Base-by-base conservation (phyloP, 2,888 invertebrate genomes). In the Orthonevra nobilis region DNA sequence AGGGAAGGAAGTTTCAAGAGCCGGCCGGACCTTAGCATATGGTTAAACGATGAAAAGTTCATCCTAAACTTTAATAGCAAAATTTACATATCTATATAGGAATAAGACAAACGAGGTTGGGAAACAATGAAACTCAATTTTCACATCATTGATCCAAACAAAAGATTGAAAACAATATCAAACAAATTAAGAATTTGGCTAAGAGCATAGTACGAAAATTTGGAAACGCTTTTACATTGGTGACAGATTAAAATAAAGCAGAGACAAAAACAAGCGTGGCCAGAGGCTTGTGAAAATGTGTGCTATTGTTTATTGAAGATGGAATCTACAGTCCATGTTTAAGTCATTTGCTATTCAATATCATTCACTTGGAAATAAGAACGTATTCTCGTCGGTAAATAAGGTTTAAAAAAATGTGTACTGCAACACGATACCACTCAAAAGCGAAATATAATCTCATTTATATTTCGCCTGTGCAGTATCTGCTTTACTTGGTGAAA, bases 361-460 rank as follows among this genome's bases (percentile, higher is more conserved):
- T n/a, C n/a, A n/a, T n/a, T n/a, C n/a, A n/a, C n/a, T n/a, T n/a
- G n/a, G n/a, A n/a, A n/a, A n/a, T n/a, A n/a, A n/a, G n/a, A n/a
- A n/a, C 42, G 30, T 58, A 64, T 52, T 60, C 64, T n/a, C 66
- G 32, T 38, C 52, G 52, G 66, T 66, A 66, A 74, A 77, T 77
- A 70, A 52, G 70, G 77, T 77, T 77, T 70, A 70, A 77, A 10
- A 70, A 70, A 70, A 70, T 70, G 69, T 69, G 42, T 9, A 12
- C 26, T 63, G 77, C 36, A 72, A 77, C 64, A 12, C 30, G 64
- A 77, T 56, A 72, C 72, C 38, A 23, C 38, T 64, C 52, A 58
- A 64, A 72, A 36, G 23, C 23, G 60, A 72, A 72, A 77, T 40
- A 72, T 77, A 77, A 77, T 77, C 77, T 66, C 64, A 70, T 77